These are phyloP conservation scores for Helogale parvula DNA, from an alignment of 2,113 vertebrate species.

Conservation along the genomic window DNA sequence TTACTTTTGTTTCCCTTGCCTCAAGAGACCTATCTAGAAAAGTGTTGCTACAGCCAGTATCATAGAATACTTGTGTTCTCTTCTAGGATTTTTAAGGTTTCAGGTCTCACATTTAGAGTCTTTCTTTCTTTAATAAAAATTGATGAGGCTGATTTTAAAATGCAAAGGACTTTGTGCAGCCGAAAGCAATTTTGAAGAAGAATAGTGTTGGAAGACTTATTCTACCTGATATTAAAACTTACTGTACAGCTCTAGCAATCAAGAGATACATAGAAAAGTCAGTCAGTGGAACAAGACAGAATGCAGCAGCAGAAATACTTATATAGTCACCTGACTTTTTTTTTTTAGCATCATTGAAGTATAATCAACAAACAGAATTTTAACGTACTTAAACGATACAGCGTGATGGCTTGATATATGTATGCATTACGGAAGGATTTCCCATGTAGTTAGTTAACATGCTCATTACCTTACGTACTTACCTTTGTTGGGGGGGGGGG, in stretches of 20 bases:
- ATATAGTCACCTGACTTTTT: not conserved
- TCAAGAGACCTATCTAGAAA: not conserved
- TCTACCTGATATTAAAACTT: not conserved
- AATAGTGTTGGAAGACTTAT: not conserved
- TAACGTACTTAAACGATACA: not conserved
- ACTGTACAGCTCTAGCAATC: not conserved
- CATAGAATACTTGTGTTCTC: not conserved
- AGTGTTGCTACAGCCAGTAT: not conserved
- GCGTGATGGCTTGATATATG: not conserved
- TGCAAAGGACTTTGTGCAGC: not conserved
- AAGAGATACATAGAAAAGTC: not conserved
- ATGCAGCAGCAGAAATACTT: not conserved
- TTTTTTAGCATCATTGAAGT: not conserved
- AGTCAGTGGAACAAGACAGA: not conserved
- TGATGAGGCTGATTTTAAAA: not conserved
- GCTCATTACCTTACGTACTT: not conserved
- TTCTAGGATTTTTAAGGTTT: not conserved
- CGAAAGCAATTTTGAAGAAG: not conserved
- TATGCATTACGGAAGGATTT: not conserved
- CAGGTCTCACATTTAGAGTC: not conserved
- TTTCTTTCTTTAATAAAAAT: not conserved
- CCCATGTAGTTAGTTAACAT: not conserved
- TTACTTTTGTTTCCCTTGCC: not conserved
- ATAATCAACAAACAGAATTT: not conserved
- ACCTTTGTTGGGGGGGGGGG: not conserved